Conservation (phyloP, 2,888 invertebrate species). For the Caradrina clavipalpis region DNA sequence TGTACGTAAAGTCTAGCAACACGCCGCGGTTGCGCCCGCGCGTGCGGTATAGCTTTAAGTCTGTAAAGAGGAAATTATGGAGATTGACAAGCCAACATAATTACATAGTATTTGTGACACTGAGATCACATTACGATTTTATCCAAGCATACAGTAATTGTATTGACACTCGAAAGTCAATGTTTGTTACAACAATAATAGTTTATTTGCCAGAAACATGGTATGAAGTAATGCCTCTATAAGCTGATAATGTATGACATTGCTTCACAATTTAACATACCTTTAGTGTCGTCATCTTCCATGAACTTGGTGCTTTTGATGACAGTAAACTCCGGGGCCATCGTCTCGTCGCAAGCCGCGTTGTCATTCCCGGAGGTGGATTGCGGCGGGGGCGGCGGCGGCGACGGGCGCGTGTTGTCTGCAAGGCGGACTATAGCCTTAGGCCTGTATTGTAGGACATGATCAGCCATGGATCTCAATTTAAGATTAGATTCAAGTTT, state of each 20-base stretch:
- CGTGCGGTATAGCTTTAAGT: conserved; percentile 87
- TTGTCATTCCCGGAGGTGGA: conserved; percentile 31
- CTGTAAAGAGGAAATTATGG: conserved; percentile 61
- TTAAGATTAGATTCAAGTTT: background rate
- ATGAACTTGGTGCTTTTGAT: conserved; percentile 78
- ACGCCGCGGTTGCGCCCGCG: conserved; percentile 90
- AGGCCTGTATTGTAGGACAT: background rate
- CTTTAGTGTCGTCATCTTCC: conserved; percentile 73
- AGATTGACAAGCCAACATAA: background rate
- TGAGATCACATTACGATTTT: background rate
- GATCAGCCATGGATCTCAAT: background rate
- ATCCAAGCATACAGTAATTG: background rate
- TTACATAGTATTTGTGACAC: background rate
- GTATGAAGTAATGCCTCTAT: too few species aligned
- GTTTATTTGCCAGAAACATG: too few species aligned
- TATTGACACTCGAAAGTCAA: too few species aligned
- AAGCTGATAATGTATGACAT: background rate
- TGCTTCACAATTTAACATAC: conserved; percentile 58
- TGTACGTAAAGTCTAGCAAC: conserved; percentile 92
- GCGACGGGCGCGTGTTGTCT: conserved; percentile 20
- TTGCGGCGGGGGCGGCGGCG: conserved; percentile 41
- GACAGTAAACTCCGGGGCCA: conserved; percentile 76
- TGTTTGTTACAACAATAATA: too few species aligned
- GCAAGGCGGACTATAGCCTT: background rate
- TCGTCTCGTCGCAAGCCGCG: conserved; percentile 39